Evolutionary conservation across 1,140 invertebrate genomes (phyloP).

Genomic region (Armadillidium nasatum): DNA sequence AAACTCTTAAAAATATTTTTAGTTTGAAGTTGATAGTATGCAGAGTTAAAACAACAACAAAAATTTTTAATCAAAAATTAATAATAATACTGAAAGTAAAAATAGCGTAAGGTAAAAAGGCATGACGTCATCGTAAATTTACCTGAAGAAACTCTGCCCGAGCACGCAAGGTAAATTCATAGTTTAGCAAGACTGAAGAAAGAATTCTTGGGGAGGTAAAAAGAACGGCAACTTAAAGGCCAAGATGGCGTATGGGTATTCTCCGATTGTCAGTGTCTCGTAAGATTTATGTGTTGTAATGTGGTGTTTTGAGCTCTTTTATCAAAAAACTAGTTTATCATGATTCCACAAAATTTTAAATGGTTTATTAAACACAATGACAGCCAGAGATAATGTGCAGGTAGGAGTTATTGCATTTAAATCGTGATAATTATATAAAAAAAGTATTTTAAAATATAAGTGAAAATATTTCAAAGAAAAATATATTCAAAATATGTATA

Average conservation of each 20-base stretch:
- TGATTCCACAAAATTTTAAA: constrained; percentile 29
- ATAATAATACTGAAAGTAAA: no score
- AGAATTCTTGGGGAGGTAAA: constrained; percentile 39
- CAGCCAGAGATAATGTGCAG: constrained; percentile 38
- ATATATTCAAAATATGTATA: no score
- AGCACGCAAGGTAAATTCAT: constrained; percentile 25
- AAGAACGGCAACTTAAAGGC: constrained; percentile 42
- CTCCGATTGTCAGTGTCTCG: constrained; percentile 32
- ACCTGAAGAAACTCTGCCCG: neutral
- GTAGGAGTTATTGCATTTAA: constrained; percentile 21
- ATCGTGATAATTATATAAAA: no score
- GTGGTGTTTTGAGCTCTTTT: constrained; percentile 21
- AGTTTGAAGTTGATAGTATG: no score
- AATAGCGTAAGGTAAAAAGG: neutral
- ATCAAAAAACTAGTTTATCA: constrained; percentile 37
- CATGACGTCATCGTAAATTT: neutral
- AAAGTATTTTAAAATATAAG: no score
- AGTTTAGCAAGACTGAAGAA: constrained; percentile 33
- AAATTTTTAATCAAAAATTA: no score
- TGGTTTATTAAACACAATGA: constrained; percentile 25
- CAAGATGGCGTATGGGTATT: constrained; percentile 43
- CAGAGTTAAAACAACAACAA: no score
- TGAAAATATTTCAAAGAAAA: no score
- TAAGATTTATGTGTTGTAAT: constrained; percentile 33
- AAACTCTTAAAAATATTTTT: no score